phyloP scores from a whole-genome alignment of 2,888 invertebrate genomes.

The Sinohyriopsis cumingii region DNA sequence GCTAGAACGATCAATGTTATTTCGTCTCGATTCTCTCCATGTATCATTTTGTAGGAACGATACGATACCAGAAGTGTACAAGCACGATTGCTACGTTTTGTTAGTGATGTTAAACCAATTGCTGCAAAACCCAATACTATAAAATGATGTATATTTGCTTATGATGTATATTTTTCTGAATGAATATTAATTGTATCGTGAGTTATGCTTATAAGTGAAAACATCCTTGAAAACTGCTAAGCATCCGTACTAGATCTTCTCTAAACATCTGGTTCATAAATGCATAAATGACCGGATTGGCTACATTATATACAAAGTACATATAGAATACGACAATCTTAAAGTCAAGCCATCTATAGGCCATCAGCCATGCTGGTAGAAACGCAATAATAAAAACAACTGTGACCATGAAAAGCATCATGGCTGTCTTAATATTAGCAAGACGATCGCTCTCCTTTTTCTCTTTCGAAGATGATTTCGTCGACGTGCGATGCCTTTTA shows the following conservation, averaged over 20 bases:
- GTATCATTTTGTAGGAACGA: too few species aligned
- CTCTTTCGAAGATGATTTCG: slow-evolving; percentile 14
- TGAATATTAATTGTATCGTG: too few species aligned
- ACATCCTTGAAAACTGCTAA: slow-evolving; percentile 19
- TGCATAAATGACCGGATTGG: slow-evolving; percentile 70
- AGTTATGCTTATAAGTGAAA: not conserved
- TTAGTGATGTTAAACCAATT: too few species aligned
- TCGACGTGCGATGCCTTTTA: too few species aligned
- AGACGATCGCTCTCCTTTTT: slow-evolving; percentile 39
- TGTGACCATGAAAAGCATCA: slow-evolving; percentile 70
- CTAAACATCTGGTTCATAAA: slow-evolving; percentile 70
- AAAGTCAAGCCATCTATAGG: slow-evolving; percentile 46
- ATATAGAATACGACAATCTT: slow-evolving; percentile 64
- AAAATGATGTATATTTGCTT: too few species aligned
- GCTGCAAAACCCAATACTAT: too few species aligned
- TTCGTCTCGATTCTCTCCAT: too few species aligned
- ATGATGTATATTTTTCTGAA: too few species aligned
- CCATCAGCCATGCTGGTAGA: slow-evolving; percentile 67
- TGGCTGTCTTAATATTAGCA: slow-evolving; percentile 68
- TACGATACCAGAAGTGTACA: too few species aligned
- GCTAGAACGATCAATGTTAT: too few species aligned
- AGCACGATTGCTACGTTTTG: too few species aligned
- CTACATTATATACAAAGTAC: slow-evolving; percentile 69
- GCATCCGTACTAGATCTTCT: slow-evolving; percentile 51
- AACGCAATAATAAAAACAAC: slow-evolving; percentile 68